Conservation (phyloP, 2,113 vertebrate species). For the Calidris pugnax region DNA sequence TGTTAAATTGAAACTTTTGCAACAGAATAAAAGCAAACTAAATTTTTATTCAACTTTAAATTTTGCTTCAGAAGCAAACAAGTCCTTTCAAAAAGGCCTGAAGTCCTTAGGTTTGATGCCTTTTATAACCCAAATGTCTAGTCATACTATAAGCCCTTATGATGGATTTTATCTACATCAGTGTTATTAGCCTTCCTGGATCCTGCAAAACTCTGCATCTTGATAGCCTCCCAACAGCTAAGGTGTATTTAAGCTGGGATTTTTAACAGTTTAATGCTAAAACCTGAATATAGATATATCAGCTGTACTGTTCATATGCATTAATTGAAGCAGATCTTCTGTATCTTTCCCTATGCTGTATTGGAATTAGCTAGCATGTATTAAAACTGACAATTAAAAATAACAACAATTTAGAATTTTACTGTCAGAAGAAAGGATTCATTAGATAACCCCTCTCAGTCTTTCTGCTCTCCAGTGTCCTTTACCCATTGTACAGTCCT, state of each 20-base stretch:
- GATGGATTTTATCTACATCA: not conserved
- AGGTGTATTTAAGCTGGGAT: not conserved
- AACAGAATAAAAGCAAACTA: not conserved
- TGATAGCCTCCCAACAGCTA: not conserved
- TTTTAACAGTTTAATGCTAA: not conserved
- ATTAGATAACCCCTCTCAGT: not conserved
- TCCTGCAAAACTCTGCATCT: not conserved
- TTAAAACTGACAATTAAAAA: not conserved
- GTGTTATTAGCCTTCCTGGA: not conserved
- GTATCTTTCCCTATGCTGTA: not conserved
- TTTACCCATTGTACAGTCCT: not conserved
- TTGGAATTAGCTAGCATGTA: not conserved
- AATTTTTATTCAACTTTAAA: not conserved
- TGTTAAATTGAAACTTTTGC: not conserved
- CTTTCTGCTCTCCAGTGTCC: not conserved
- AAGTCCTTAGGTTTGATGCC: not conserved
- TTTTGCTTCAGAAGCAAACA: not conserved
- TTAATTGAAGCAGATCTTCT: not conserved
- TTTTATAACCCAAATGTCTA: not conserved
- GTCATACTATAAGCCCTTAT: not conserved
- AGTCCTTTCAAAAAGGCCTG: not conserved
- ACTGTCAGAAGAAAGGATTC: not conserved
- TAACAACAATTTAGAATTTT: not conserved
- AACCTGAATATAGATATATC: not conserved
- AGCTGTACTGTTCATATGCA: not conserved